These are phyloP conservation scores for Portunus trituberculatus DNA, from an alignment of 1,140 invertebrate species.

Conservation along the genomic window DNA sequence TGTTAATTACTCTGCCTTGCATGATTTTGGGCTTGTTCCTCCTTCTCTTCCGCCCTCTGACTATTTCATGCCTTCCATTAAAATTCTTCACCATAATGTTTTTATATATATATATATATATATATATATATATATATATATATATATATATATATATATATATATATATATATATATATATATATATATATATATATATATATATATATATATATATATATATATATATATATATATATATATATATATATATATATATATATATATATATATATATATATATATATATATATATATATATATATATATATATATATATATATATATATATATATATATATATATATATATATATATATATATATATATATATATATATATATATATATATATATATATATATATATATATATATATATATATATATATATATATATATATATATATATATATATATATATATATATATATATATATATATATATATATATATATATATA, in stretches of 20 bases:
- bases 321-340: background rate
- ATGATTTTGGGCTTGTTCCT: too few relatives aligned
- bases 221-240: conserved; percentile 45
- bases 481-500: conserved; percentile 59
- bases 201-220: conserved; percentile 50
- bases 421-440: background rate
- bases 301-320: conserved; percentile 52
- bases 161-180: conserved; percentile 59
- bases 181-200: conserved; percentile 58
- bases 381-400: background rate
- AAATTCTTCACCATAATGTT: too few relatives aligned
- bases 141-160: conserved; percentile 59
- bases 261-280: conserved; percentile 52
- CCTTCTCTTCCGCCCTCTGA: too few relatives aligned
- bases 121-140: conserved; percentile 59
- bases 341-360: background rate
- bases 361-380: background rate
- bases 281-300: conserved; percentile 60
- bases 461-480: conserved; percentile 60
- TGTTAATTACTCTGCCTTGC: too few relatives aligned
- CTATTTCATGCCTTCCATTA: too few relatives aligned
- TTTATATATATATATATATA: conserved; percentile 55
- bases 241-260: conserved; percentile 60
- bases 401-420: background rate
- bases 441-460: conserved; percentile 59